Conservation (phyloP, 2,797 vertebrate genomes). For the Poeciliopsis paucimaculata region DNA sequence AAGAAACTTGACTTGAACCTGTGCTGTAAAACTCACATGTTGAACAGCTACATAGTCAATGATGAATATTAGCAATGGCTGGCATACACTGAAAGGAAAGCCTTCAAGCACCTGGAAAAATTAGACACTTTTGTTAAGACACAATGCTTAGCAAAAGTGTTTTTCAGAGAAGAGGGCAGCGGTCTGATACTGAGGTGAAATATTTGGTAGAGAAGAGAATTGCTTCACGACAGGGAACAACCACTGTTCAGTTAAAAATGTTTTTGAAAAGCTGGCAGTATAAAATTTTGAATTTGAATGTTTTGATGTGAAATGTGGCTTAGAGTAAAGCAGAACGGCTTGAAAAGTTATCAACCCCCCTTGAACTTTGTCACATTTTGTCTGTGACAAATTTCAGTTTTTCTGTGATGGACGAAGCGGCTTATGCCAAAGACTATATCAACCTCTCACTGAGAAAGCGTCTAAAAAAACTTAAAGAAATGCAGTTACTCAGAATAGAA, state of each 20-base stretch:
- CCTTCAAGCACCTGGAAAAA: neutral
- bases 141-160: constrained; percentile 36
- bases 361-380: neutral
- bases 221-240: constrained; percentile 64
- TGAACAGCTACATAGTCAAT: constrained; percentile 14
- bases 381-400: neutral
- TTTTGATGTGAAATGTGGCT: neutral
- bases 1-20: no score
- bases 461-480: constrained; percentile 27
- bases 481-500: constrained; percentile 57
- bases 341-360: neutral
- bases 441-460: constrained; percentile 17
- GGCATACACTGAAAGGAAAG: constrained; percentile 10
- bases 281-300: neutral
- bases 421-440: neutral
- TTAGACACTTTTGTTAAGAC: neutral
- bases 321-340: neutral
- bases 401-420: neutral
- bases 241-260: constrained; percentile 65
- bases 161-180: constrained; percentile 50
- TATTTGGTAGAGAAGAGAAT: constrained; percentile 60
- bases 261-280: neutral
- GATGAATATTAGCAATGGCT: constrained; percentile 50
- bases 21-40: neutral
- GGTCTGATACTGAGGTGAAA: constrained; percentile 71